A percentile compares a stretch with the other conserved stretches of the same genome.
phyloP scores from a whole-genome alignment of 2,888 invertebrate species.

The Listrodromus nycthemerus region DNA sequence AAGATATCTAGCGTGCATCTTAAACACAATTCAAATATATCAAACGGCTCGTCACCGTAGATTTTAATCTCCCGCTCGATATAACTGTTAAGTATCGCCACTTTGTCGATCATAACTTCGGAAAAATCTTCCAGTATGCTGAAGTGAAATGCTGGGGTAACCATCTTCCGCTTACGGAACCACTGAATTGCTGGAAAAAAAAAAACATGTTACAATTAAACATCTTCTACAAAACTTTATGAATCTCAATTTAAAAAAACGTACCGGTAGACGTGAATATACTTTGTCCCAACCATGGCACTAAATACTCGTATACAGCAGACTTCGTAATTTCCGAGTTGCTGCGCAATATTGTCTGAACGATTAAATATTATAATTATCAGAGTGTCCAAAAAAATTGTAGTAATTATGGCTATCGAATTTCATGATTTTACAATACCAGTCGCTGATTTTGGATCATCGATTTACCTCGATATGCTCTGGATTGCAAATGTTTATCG shows the following conservation, averaged over 20 bases:
- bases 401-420: background rate
- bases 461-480: conserved; percentile 74
- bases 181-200: conserved; percentile 83
- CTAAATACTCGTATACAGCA: conserved; percentile 81
- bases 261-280: conserved; percentile 84
- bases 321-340: conserved; percentile 84
- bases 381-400: background rate
- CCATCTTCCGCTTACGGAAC: conserved; percentile 81
- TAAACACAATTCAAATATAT: no score
- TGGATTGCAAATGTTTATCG: conserved; percentile 73
- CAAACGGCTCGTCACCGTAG: no score
- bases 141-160: no score
- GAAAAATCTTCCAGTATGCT: conserved; percentile 85
- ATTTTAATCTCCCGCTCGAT: no score
- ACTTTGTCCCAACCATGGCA: conserved; percentile 85
- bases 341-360: no score
- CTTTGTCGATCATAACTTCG: conserved; percentile 82
- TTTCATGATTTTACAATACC: background rate
- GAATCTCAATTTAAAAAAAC: conserved; percentile 1
- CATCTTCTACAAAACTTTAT: background rate
- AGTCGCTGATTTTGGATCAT: background rate
- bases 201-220: background rate
- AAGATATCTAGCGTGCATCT: no score
- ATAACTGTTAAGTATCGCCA: no score
- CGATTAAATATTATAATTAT: background rate